Conservation (phyloP, 2,113 vertebrate genomes). For the Tachuris rubrigastra region DNA sequence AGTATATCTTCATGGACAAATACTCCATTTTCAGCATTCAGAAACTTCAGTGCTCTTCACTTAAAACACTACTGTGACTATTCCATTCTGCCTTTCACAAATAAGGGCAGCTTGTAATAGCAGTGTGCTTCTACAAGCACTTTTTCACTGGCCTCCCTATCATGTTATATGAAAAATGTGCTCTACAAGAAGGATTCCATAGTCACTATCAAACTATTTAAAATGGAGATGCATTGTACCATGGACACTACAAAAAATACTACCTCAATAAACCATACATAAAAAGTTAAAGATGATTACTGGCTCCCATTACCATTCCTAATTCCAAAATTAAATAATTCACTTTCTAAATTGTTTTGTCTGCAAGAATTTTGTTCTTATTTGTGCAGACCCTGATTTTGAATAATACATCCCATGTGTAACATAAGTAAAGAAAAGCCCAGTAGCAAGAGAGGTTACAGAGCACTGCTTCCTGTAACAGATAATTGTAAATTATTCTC, state of each 20-base stretch:
- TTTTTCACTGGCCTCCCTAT: background rate
- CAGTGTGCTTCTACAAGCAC: background rate
- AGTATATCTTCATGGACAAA: background rate
- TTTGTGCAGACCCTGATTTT: background rate
- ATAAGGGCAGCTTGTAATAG: background rate
- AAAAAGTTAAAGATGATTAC: background rate
- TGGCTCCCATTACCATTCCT: background rate
- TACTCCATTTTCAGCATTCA: background rate
- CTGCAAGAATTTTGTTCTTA: background rate
- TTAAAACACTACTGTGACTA: background rate
- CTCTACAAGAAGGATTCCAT: background rate
- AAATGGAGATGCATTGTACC: background rate
- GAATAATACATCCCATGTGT: background rate
- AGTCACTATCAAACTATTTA: background rate
- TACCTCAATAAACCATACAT: background rate
- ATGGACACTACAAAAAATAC: background rate
- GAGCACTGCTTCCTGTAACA: background rate
- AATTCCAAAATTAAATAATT: background rate
- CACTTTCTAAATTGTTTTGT: background rate
- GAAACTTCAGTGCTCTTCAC: background rate
- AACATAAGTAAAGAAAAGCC: background rate
- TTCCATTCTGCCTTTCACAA: background rate
- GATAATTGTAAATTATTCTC: background rate
- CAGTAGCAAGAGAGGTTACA: background rate
- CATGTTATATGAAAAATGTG: background rate